Percentiles rank a stretch among this genome's conserved stretches.
phyloP scores from a whole-genome alignment of 2,888 invertebrate species.

The Hybos culiciformis region DNA sequence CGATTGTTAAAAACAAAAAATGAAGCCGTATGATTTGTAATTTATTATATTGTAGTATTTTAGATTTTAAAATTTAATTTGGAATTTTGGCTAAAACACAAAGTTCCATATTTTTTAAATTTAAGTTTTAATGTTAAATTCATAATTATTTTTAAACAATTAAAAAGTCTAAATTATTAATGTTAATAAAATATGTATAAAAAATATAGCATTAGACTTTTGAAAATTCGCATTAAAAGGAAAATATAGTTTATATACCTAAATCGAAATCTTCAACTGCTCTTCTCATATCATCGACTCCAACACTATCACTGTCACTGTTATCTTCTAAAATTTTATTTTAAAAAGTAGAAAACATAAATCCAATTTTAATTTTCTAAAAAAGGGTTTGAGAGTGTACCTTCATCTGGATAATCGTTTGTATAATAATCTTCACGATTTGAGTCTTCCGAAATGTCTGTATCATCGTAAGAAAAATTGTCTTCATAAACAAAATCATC shows the following conservation, averaged over 20 bases:
- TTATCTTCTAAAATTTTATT: constrained; percentile 7
- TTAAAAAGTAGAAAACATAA: too few species aligned
- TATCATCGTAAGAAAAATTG: constrained; percentile 24
- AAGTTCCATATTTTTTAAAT: too few species aligned
- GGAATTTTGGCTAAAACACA: too few species aligned
- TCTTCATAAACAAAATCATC: constrained; percentile 29
- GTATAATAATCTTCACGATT: constrained; percentile 65
- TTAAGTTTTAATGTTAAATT: too few species aligned
- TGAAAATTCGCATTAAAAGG: not conserved
- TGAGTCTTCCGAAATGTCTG: constrained; percentile 50
- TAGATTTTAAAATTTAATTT: too few species aligned
- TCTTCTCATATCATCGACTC: constrained; percentile 46
- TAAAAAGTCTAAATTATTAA: too few species aligned
- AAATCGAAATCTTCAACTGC: constrained; percentile 40
- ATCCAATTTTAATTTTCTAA: constrained; percentile 3
- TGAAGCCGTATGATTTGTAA: too few species aligned
- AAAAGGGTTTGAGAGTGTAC: constrained; percentile 43
- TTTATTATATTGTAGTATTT: too few species aligned
- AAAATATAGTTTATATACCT: too few species aligned
- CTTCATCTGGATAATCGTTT: constrained; percentile 69
- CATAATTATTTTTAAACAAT: too few species aligned
- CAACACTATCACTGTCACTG: constrained; percentile 40
- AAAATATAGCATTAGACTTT: not conserved
- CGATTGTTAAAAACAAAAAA: not conserved
- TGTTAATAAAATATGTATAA: too few species aligned